phyloP scores from a whole-genome alignment of 1,140 invertebrate genomes.

The Chionoecetes opilio region DNA sequence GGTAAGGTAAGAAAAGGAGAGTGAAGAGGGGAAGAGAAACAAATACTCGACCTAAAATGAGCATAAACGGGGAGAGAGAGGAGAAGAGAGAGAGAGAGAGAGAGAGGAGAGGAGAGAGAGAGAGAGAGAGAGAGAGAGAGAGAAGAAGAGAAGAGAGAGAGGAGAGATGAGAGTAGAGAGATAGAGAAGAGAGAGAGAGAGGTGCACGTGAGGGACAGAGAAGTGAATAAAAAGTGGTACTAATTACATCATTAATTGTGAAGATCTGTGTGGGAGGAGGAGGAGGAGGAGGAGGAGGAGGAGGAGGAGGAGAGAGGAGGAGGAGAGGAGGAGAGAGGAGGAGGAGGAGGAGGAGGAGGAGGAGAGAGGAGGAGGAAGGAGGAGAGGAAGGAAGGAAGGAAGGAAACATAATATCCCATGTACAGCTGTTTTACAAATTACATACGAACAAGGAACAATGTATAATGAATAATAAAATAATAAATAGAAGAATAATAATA shows the following conservation, averaged over 20 bases:
- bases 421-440: background rate
- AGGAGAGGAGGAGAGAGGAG: background rate
- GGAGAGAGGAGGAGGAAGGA: conserved; percentile 1
- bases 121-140: conserved; percentile 18
- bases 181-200: no score
- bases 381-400: background rate
- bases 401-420: background rate
- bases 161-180: background rate
- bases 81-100: conserved; percentile 5
- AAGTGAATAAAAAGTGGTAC: no score
- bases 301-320: background rate
- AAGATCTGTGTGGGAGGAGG: background rate
- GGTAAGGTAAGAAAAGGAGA: no score
- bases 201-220: no score
- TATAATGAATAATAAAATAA: background rate
- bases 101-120: background rate
- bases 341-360: conserved; percentile 10
- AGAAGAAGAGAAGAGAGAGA: background rate
- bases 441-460: background rate
- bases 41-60: no score
- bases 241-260: conserved; percentile 12
- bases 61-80: background rate
- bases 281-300: background rate
- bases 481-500: background rate
- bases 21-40: no score